phyloP scores from a whole-genome alignment of 2,113 vertebrate genomes.

The Peromyscus californicus region DNA sequence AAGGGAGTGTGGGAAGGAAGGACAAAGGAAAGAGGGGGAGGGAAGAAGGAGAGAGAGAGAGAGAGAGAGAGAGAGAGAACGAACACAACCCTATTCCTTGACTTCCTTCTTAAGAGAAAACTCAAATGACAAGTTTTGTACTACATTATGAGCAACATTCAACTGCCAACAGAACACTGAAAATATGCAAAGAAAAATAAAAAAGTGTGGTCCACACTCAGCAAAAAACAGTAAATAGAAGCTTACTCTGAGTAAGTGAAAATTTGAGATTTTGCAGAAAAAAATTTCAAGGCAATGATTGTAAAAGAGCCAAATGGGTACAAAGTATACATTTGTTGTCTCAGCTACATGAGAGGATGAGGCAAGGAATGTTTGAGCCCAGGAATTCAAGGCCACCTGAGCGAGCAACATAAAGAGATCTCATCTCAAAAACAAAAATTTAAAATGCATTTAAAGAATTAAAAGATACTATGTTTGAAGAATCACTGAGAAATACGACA shows the following conservation, averaged over 20 bases:
- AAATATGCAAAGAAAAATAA: neutral
- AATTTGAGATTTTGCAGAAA: neutral
- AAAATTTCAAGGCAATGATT: constrained; percentile 40
- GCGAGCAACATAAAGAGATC: neutral
- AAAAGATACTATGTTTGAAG: neutral
- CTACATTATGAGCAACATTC: neutral
- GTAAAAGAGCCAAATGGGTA: neutral
- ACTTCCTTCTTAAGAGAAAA: neutral
- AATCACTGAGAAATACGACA: constrained; percentile 37
- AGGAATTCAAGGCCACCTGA: neutral
- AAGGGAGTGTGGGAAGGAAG: neutral
- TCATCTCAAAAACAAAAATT: neutral
- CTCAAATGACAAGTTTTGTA: neutral
- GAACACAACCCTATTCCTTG: neutral
- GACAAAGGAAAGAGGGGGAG: no score
- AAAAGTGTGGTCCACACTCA: neutral
- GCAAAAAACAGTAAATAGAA: neutral
- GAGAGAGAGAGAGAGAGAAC: no score
- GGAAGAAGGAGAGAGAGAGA: no score
- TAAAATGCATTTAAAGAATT: neutral
- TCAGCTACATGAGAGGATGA: neutral
- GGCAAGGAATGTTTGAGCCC: neutral
- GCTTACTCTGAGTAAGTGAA: neutral
- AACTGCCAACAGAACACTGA: constrained; percentile 15
- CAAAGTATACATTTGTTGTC: neutral